Conservation (phyloP, 2,797 vertebrate species). For the Sebastes hubbsi region DNA sequence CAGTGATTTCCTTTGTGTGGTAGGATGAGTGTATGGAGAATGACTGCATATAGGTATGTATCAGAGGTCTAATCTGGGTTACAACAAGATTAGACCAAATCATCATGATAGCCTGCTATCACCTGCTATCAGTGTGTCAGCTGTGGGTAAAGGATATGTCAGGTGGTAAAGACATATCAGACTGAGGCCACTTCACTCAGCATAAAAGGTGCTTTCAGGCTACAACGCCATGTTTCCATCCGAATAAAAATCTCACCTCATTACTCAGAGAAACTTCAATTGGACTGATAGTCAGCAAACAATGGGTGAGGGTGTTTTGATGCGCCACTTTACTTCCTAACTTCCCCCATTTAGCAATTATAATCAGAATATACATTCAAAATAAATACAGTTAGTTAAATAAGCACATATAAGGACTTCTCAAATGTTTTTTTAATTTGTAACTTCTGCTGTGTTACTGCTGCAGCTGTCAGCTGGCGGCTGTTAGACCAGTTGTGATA, state of each 20-base stretch:
- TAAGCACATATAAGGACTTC: background rate
- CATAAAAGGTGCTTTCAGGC: background rate
- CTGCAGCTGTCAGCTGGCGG: background rate
- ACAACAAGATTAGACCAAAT: background rate
- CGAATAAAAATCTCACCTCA: background rate
- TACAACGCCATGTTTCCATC: background rate
- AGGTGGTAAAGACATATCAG: background rate
- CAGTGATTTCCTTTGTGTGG: background rate
- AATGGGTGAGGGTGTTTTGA: too few relatives aligned
- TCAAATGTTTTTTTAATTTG: background rate
- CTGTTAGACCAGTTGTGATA: too few relatives aligned
- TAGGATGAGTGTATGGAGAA: background rate
- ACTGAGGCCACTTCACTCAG: background rate
- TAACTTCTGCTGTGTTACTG: background rate
- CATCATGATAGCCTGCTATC: background rate
- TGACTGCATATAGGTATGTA: background rate
- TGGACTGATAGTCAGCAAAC: background rate
- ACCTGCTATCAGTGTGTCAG: background rate
- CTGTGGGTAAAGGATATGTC: constrained; percentile 11
- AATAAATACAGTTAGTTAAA: too few relatives aligned
- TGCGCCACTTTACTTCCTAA: too few relatives aligned
- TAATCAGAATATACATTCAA: too few relatives aligned
- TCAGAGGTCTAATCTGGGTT: background rate
- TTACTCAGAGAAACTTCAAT: background rate
- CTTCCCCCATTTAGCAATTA: too few relatives aligned